Conservation (phyloP, 2,888 invertebrate genomes). For the Lutraria lutraria region DNA sequence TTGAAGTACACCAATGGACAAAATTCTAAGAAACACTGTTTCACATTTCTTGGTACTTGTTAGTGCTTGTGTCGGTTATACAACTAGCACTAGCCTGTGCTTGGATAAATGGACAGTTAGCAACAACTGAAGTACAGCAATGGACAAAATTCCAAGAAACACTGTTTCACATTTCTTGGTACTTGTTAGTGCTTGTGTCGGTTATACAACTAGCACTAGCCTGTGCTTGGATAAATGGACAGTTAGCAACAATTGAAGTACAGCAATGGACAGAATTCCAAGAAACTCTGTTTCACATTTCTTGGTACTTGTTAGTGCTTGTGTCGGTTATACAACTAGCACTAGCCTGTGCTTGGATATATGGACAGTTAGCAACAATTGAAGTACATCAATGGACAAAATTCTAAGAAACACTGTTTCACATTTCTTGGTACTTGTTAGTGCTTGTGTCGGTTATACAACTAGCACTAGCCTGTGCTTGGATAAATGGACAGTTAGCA, state of each 20-base stretch:
- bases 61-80: conserved; percentile 23
- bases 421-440: conserved; percentile 30
- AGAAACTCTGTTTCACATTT: conserved; percentile 21
- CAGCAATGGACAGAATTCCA: background rate
- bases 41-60: too few relatives aligned
- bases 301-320: conserved; percentile 48
- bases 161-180: conserved; percentile 30
- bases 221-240: conserved; percentile 46
- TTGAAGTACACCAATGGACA: background rate
- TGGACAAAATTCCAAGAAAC: background rate
- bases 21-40: background rate
- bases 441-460: conserved; percentile 33
- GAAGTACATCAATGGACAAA: background rate
- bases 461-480: conserved; percentile 54
- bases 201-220: conserved; percentile 43
- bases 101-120: conserved; percentile 27
- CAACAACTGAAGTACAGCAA: background rate
- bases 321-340: conserved; percentile 40
- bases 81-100: conserved; percentile 33
- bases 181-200: conserved; percentile 23
- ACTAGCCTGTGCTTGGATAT: conserved; percentile 44
- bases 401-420: background rate
- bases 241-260: background rate
- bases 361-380: conserved; percentile 34
- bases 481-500: conserved; percentile 25